Conservation (phyloP, 2,888 invertebrate species). For the Apodemia mormo region DNA sequence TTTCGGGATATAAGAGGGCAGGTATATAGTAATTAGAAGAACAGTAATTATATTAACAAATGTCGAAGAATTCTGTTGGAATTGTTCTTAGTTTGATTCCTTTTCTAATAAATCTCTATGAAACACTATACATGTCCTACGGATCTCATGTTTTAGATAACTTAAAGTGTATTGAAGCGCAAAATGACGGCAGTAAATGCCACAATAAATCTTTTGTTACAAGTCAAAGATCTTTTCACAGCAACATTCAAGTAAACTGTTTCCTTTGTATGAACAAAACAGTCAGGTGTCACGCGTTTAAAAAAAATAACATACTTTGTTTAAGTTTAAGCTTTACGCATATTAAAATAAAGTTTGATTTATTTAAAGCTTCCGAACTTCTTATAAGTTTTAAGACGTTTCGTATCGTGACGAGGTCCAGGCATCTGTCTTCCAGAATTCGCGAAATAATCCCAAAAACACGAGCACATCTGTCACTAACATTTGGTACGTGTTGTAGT, state of each 20-base stretch:
- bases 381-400: not conserved
- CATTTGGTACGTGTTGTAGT: slow-evolving; percentile 74
- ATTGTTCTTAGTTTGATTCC: not conserved
- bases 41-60: no score
- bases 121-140: not conserved
- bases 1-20: no score
- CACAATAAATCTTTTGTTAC: slow-evolving; percentile 39
- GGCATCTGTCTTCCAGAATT: slow-evolving; percentile 51
- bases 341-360: not conserved
- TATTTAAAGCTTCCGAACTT: not conserved
- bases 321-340: not conserved
- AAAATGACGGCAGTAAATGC: slow-evolving; percentile 35
- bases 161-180: slow-evolving; percentile 31
- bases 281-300: slow-evolving; percentile 3
- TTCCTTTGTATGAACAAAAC: slow-evolving; percentile 23
- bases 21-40: no score
- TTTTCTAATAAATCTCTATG: slow-evolving; percentile 1
- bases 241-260: slow-evolving; percentile 25
- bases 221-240: slow-evolving; percentile 23
- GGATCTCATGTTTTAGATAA: not conserved
- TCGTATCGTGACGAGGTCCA: not conserved
- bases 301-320: not conserved
- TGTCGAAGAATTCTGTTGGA: no score
- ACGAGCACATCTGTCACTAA: slow-evolving; percentile 65
- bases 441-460: slow-evolving; percentile 61